Evolutionary conservation across 2,888 invertebrate species (phyloP), one percentile per base, ranked within the genome.

Genomic region (Caenorhabditis zanzibari): DNA sequence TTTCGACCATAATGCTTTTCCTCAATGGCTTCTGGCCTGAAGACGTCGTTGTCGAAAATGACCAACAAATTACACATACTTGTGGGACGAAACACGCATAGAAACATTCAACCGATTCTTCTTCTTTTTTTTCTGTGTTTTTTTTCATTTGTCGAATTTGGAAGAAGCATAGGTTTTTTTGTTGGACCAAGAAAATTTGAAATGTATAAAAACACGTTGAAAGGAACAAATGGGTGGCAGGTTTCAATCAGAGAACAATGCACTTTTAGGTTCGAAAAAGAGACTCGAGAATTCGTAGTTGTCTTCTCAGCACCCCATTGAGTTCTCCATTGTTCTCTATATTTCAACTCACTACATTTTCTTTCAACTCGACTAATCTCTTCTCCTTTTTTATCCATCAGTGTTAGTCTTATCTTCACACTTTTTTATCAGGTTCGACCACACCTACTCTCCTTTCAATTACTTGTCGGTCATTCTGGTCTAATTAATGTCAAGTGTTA

Each of bases 21-120:
- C 44, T 49, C 56, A 24, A 56, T 56, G 64, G 71, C 79, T 79
- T 79, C 79, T 77, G 69, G 77, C 77, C 69, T 63, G 77, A 71
- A 77, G 77, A 77, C 77, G 77, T 77, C 69, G 71, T 63, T 52
- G 59, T 41, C 41, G 63, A 79, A 79, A 71, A 79, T 71, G 79
- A 56, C 32, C 52, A 61, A 63, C 79, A 79, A 79, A 79, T 79
- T 79, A 79, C 79, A 79, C 77, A 69, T 26, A 54, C 26, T 26
- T 38, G 38, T 38, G 35, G 41, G 41, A 49, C 61, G 71, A 71
- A 71, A 71, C 54, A 79, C 71, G 56, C 47, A 66, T 41, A 61
- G 56, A 44, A 22, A 61, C 63, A 61, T 35, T 38, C 49, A 52
- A 47, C 35, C 63, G 32, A 72, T 64, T 44, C 22, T 58, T 19